Base-by-base conservation (phyloP, 2,888 invertebrate genomes). In the Tenthredo amoena region DNA sequence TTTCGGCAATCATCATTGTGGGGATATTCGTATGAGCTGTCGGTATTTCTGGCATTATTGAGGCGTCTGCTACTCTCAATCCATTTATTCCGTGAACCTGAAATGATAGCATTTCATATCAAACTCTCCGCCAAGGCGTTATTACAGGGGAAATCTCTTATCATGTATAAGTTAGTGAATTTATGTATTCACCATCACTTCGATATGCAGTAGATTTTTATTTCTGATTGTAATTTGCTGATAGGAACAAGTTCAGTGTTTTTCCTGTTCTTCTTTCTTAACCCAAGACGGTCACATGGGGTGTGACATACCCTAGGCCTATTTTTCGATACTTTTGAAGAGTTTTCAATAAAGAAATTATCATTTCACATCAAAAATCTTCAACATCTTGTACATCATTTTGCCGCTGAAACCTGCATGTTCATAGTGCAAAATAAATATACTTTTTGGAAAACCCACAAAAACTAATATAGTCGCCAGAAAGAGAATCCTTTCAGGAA, bases 41-140 rank as follows among this genome's bases (percentile, higher is more conserved):
- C 10, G 84, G 84, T 18, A 84, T 84, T 71, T 72, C 84, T 0
- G 84, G 84, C 0, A 84, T 84, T 21, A 84, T 84, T 18, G 82
- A 47, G 43, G 82, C 65, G 68, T 82, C 82, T n/a, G 12, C 82
- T 10, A 82, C 82, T 65, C 84, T 34, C 72, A 84, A 31, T 50
- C 84, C 84, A 21, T 37, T 55, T 9, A 84, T 43, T 34, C 84
- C 84, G 55, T 74, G 58, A 43, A 84, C 84, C 84, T 84, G 84
- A 26, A 84, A 84, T 34, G 7, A 65, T 18, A 40, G 4, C 9
- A 37, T 7, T n/a, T 58, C 37, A 21, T 5, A 26, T 43, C 3
- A 47, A 7, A 50, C 6, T 72, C 12, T 62, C 12, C 21, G 15
- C 15, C 47, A 31, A 31, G 3, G 6, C 15, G 18, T n/a, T 55